phyloP scores from a whole-genome alignment of 2,113 vertebrate genomes.

The Hypanus sabinus region DNA sequence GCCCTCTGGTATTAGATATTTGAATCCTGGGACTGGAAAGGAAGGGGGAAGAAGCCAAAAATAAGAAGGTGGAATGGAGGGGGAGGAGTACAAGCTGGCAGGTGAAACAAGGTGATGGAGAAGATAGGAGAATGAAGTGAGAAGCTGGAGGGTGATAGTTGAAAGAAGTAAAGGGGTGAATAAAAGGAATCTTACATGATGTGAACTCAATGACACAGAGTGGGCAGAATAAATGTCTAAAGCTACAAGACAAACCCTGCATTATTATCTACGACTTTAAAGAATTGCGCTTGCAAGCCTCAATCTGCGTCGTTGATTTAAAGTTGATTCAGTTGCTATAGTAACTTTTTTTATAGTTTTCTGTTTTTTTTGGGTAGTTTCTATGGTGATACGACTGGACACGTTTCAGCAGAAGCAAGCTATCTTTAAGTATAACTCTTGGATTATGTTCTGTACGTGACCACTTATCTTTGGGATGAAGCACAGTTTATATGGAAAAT shows the following conservation, averaged over 20 bases:
- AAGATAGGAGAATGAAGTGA: too few species aligned
- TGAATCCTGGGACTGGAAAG: too few species aligned
- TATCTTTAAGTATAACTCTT: background rate
- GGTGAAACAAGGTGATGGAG: too few species aligned
- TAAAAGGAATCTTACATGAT: too few species aligned
- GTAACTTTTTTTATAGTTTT: background rate
- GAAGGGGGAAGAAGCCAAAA: too few species aligned
- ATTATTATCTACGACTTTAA: background rate
- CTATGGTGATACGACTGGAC: slow-evolving; percentile 1
- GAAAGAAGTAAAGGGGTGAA: too few species aligned
- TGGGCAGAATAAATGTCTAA: background rate
- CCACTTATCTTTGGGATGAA: background rate
- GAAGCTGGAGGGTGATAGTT: too few species aligned
- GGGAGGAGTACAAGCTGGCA: too few species aligned
- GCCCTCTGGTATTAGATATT: too few species aligned
- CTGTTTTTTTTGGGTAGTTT: background rate
- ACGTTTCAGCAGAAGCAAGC: background rate
- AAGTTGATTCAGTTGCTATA: slow-evolving; percentile 32
- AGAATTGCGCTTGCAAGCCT: background rate
- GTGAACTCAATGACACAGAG: too few species aligned
- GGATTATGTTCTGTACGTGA: background rate
- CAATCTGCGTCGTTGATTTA: slow-evolving; percentile 13
- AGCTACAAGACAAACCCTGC: background rate
- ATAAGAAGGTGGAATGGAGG: too few species aligned
- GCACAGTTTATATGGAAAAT: background rate